These are phyloP conservation scores for Dermatophagoides farinae DNA, from an alignment of 1,140 invertebrate genomes.

Conservation along the genomic window DNA sequence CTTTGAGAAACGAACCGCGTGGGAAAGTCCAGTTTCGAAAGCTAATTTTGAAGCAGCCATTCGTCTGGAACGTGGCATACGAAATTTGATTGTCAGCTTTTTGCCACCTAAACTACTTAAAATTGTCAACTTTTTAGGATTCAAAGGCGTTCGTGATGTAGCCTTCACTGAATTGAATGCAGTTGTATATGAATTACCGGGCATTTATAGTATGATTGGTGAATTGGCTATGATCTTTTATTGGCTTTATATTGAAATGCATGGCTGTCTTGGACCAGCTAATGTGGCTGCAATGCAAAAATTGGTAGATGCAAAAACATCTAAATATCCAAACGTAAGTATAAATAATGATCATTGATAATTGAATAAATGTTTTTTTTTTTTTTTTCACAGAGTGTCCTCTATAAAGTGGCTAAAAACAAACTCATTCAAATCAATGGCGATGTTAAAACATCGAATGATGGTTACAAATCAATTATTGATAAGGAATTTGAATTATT, in stretches of 20 bases:
- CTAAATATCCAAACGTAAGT: not conserved
- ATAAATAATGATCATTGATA: not conserved
- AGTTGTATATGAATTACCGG: slow-evolving; percentile 4
- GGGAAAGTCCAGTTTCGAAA: slow-evolving; percentile 3
- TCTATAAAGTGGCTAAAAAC: not conserved
- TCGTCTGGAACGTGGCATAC: slow-evolving; percentile 3
- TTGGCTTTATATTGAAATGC: slow-evolving; percentile 8
- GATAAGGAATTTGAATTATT: slow-evolving; percentile 2
- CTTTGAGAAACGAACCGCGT: slow-evolving; percentile 5
- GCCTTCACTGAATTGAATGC: slow-evolving; percentile 5
- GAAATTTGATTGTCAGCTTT: slow-evolving; percentile 3
- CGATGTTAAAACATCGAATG: not conserved
- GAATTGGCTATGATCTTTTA: slow-evolving; percentile 1
- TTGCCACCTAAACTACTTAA: slow-evolving; percentile 8
- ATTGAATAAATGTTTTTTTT: not conserved
- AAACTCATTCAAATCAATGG: slow-evolving; percentile 3
- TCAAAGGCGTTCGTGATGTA: not conserved
- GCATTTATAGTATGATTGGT: slow-evolving; percentile 3
- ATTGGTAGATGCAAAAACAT: not conserved
- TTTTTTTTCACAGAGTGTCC: slow-evolving; percentile 1
- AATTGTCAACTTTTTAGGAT: slow-evolving; percentile 8
- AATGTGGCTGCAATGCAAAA: slow-evolving; percentile 1
- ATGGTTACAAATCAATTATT: not conserved
- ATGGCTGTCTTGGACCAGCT: slow-evolving; percentile 3
- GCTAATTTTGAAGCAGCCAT: slow-evolving; percentile 6